phyloP scores from a whole-genome alignment of 2,113 vertebrate species.

The Campylomormyrus numenius region DNA sequence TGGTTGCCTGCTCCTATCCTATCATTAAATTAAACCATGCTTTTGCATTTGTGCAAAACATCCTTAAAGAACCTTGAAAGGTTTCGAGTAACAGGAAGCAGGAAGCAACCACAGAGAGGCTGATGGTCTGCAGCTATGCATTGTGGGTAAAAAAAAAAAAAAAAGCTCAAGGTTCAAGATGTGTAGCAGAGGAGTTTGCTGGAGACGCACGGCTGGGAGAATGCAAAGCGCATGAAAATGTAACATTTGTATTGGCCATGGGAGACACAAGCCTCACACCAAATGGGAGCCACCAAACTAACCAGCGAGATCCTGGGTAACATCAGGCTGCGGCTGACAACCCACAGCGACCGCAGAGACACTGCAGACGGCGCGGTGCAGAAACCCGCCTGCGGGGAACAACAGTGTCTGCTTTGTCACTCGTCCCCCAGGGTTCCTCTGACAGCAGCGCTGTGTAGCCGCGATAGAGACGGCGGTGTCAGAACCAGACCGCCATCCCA shows the following conservation, averaged over 20 bases:
- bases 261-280: not conserved
- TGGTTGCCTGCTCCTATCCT: not conserved
- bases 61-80: not conserved
- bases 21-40: slow-evolving; percentile 11
- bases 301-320: not conserved
- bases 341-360: not conserved
- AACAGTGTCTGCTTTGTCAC: not conserved
- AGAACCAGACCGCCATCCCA: not conserved
- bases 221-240: not conserved
- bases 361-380: not conserved
- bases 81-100: not conserved
- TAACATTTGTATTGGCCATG: not conserved
- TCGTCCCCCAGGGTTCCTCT: not conserved
- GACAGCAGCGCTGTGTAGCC: not conserved
- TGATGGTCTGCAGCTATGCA: not conserved
- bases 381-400: not conserved
- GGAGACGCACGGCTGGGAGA: not conserved
- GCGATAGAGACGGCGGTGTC: not conserved
- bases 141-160: not conserved
- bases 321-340: not conserved
- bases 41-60: not conserved
- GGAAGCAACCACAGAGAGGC: not conserved
- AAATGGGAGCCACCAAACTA: not conserved
- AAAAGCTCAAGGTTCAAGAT: not conserved
- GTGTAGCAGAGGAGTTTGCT: not conserved